Evolutionary conservation across 1,140 invertebrate genomes (phyloP).

Genomic region (Zaprionus tsacasi): DNA sequence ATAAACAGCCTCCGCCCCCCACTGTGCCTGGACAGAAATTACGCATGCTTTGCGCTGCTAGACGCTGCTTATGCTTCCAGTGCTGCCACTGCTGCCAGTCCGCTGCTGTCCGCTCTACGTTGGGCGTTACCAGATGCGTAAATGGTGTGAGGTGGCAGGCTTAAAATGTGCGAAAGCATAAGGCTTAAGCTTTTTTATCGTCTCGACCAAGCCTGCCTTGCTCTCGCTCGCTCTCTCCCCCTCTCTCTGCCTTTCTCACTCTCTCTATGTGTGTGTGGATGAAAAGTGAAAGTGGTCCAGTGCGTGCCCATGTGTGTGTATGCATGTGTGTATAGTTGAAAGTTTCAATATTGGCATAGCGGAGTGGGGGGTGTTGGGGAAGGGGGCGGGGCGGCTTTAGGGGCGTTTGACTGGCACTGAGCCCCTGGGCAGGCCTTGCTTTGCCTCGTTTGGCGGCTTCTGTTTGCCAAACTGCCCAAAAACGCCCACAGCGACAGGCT

Average conservation of each 20-base stretch:
- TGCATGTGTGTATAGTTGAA: slow-evolving; percentile 66
- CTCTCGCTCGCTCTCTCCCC: not conserved
- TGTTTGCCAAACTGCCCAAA: slow-evolving; percentile 66
- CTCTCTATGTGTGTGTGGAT: slow-evolving; percentile 17
- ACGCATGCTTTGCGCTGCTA: slow-evolving; percentile 70
- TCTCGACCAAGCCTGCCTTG: slow-evolving; percentile 52
- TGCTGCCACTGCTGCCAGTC: not conserved
- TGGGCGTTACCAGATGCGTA: slow-evolving; percentile 5
- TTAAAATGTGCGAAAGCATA: slow-evolving; percentile 79
- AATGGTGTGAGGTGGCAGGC: slow-evolving; percentile 7
- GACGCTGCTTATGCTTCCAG: slow-evolving; percentile 55
- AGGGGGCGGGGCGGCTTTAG: not conserved
- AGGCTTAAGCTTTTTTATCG: slow-evolving; percentile 81
- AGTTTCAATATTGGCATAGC: slow-evolving; percentile 75
- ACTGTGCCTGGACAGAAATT: slow-evolving; percentile 42
- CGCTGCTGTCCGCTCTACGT: slow-evolving; percentile 14
- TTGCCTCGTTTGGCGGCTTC: slow-evolving; percentile 1
- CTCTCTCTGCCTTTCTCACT: not conserved
- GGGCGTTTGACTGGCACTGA: slow-evolving; percentile 32
- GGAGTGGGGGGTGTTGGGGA: not conserved
- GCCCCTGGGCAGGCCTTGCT: slow-evolving; percentile 14
- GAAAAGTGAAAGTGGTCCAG: slow-evolving; percentile 71
- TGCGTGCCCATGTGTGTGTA: slow-evolving; percentile 28
- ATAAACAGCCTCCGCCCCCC: not conserved
- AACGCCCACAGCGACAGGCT: slow-evolving; percentile 65